Base-by-base conservation (phyloP, 2,113 vertebrate genomes). In the Acanthisitta chloris region DNA sequence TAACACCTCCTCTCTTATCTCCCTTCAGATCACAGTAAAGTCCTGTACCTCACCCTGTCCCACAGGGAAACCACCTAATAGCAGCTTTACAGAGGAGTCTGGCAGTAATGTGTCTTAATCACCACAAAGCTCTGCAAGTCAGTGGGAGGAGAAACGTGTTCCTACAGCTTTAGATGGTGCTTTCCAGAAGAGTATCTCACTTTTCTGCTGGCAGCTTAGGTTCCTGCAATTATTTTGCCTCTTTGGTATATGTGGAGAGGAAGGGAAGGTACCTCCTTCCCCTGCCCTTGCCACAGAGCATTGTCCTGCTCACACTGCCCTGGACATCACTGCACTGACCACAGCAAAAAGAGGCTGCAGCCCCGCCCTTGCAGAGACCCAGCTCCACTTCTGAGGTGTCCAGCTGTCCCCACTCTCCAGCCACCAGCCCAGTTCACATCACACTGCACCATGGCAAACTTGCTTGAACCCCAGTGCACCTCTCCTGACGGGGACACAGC, bases 91-190 rank as follows among this genome's bases (percentile, higher is more conserved):
- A 13, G 52, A 42, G 77, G 40, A 90, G 52, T 19, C 69, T 95
- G 93, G 84, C 84, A 94, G 34, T 3, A 28, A 31, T 17, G 28
- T 31, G 55, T 59, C 70, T 93, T 91, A 90, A 96, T 93, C 70
- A 72, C 65, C 23, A 40, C 74, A 69, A 31, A 72, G 74, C 52
- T 82, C 57, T 92, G 38, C 55, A 71, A 89, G 78, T 48, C 85
- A 79, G 90, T 85, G 92, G 87, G 94, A 95, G 90, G 94, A 86
- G 55, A 82, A 85, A 90, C 65, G 5, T 62, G 96, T 96, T 91
- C 61, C 70, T 87, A 82, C 96, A 90, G 87, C 78, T 87, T 90
- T 54, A 81, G 61, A 31, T 1, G 19, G 84, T 90, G 84, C 61
- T 91, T 93, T 95, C 90, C 92, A 91, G 81, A 94, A 79, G 5